A percentile compares a stretch with the other conserved stretches of the same genome.
Conservation (phyloP, 2,113 vertebrate genomes). For the Campylomormyrus tamandua region DNA sequence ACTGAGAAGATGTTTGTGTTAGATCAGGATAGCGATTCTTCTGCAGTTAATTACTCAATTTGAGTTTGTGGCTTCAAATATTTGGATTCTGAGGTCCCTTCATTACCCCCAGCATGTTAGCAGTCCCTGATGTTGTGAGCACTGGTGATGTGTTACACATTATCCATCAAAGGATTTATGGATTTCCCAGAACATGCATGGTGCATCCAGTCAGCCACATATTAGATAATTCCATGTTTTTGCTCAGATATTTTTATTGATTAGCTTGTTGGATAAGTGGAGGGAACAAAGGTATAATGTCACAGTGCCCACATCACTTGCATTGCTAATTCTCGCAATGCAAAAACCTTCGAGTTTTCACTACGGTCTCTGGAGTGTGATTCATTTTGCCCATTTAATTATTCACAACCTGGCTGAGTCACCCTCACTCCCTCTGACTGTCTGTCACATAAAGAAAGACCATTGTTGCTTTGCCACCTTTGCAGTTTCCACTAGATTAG, state of each 20-base stretch:
- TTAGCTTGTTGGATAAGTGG: background rate
- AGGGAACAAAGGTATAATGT: background rate
- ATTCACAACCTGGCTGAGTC: conserved; percentile 3
- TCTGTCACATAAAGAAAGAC: background rate
- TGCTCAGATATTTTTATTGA: background rate
- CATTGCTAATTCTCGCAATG: background rate
- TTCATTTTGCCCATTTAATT: background rate
- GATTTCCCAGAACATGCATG: background rate
- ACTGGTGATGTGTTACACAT: background rate
- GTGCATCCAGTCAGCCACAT: background rate
- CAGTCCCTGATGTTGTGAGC: background rate
- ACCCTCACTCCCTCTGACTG: background rate
- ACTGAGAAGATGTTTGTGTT: conserved; percentile 11
- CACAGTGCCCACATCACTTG: background rate
- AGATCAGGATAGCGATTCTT: background rate
- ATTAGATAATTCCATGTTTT: background rate
- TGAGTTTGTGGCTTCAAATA: background rate
- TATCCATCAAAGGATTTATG: background rate
- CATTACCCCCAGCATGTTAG: background rate
- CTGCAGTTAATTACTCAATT: conserved; percentile 6
- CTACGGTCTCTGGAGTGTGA: background rate
- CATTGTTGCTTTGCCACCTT: background rate
- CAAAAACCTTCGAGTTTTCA: background rate
- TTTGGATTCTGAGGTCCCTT: background rate
- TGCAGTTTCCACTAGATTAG: background rate